A percentile compares a stretch with the other conserved stretches of the same genome.
Evolutionary conservation across 1,140 invertebrate species (phyloP).

Genomic region (Vanessa tameamea): DNA sequence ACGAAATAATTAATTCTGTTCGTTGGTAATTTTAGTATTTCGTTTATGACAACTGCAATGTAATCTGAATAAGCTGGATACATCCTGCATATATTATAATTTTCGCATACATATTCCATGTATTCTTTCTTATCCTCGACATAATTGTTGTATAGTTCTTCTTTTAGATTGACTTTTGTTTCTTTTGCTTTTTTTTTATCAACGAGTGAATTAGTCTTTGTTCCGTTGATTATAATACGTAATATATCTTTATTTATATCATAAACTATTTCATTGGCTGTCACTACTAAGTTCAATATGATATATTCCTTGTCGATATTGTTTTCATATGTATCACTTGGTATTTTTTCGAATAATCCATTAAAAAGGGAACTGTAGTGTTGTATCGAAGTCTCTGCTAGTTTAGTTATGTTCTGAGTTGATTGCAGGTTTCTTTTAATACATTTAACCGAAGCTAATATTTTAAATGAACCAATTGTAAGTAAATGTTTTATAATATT

Average conservation of each 20-base stretch:
- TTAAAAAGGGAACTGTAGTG: neutral
- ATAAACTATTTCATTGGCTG: constrained; percentile 19
- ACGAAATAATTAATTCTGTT: constrained; percentile 14
- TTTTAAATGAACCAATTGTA: neutral
- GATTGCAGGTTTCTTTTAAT: constrained; percentile 1
- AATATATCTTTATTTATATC: constrained; percentile 18
- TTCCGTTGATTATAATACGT: neutral
- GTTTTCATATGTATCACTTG: neutral
- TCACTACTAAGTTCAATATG: constrained; percentile 20
- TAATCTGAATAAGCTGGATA: constrained; percentile 29
- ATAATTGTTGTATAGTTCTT: neutral
- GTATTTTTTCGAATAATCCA: neutral
- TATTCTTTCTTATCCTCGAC: constrained; percentile 20
- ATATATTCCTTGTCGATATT: constrained; percentile 34
- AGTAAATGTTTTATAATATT: neutral
- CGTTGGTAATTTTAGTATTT: constrained; percentile 28
- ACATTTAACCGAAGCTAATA: neutral
- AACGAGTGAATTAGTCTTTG: neutral
- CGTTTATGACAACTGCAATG: constrained; percentile 23
- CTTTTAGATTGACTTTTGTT: neutral
- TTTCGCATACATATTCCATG: constrained; percentile 28
- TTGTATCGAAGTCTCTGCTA: neutral
- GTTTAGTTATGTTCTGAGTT: neutral
- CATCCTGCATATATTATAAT: constrained; percentile 29
- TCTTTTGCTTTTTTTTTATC: neutral